A percentile compares a stretch with the other conserved stretches of the same genome.
Evolutionary conservation across 2,888 invertebrate species (phyloP).

Genomic region (Meteorus colon): DNA sequence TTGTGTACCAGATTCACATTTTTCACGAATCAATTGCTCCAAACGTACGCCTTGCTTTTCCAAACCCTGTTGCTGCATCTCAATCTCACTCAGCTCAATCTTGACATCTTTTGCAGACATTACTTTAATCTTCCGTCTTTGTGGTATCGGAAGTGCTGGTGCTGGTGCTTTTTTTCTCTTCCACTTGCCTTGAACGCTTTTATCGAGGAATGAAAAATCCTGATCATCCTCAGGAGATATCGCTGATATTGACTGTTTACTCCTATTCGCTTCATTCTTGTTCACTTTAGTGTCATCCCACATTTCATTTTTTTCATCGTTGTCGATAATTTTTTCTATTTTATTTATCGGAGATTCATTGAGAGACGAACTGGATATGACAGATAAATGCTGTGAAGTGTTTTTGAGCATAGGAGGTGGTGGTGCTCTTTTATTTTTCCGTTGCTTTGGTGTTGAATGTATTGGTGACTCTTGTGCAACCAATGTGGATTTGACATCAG

Average conservation of each 20-base stretch:
- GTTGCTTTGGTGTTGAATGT: conserved; percentile 74
- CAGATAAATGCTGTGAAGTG: conserved; percentile 54
- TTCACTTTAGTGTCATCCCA: conserved; percentile 77
- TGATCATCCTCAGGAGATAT: conserved; percentile 48
- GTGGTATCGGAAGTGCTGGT: conserved; percentile 84
- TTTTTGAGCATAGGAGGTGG: conserved; percentile 75
- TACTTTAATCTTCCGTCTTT: conserved; percentile 77
- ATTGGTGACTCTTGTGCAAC: conserved; percentile 61
- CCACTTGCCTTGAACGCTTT: conserved; percentile 81
- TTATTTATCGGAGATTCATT: conserved; percentile 56
- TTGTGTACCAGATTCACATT: conserved; percentile 78
- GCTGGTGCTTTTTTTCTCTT: conserved; percentile 88
- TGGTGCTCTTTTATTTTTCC: conserved; percentile 81
- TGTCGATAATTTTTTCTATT: conserved; percentile 43
- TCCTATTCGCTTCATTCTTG: conserved; percentile 78
- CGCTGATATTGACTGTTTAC: conserved; percentile 71
- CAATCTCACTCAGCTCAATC: conserved; percentile 85
- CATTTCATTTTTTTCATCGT: conserved; percentile 48
- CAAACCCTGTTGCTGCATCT: conserved; percentile 89
- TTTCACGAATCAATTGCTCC: conserved; percentile 90
- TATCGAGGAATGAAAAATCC: conserved; percentile 71
- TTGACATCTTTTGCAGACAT: conserved; percentile 77
- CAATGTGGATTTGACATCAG: conserved; percentile 14
- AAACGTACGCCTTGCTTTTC: conserved; percentile 93
- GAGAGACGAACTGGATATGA: conserved; percentile 43